Conservation (phyloP, 2,113 vertebrate genomes). For the Psammodynastes pulverulentus region DNA sequence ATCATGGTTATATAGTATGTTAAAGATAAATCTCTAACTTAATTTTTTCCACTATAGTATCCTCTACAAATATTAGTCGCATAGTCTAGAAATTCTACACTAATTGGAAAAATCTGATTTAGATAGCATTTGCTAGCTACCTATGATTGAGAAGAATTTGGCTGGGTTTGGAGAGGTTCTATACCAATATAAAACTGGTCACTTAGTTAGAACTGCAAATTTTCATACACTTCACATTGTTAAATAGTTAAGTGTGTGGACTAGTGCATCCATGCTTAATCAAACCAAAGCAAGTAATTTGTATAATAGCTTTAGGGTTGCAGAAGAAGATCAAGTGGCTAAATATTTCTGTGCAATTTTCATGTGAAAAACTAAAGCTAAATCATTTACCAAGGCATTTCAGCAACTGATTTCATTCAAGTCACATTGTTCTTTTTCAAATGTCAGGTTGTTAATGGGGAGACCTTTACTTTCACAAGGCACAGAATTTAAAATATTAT, state of each 20-base stretch:
- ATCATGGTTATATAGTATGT: background rate
- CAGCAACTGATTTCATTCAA: constrained; percentile 40
- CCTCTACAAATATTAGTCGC: background rate
- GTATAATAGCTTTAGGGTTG: constrained; percentile 39
- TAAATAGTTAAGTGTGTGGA: constrained; percentile 33
- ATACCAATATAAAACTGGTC: constrained; percentile 11
- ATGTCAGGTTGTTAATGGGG: constrained; percentile 22
- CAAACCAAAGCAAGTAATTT: constrained; percentile 57
- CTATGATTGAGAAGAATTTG: background rate
- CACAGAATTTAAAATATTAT: background rate
- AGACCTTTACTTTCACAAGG: background rate
- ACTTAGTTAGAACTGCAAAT: constrained; percentile 32
- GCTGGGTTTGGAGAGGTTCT: constrained; percentile 19
- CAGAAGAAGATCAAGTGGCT: constrained; percentile 53
- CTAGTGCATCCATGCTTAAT: constrained; percentile 34
- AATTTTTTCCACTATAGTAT: background rate
- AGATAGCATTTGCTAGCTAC: background rate
- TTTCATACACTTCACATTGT: constrained; percentile 37
- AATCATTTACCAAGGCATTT: constrained; percentile 38
- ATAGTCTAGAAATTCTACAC: background rate
- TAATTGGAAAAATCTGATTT: background rate
- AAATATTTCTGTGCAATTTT: constrained; percentile 43
- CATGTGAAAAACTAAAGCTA: constrained; percentile 25
- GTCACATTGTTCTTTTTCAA: background rate
- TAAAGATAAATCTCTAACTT: background rate